Evolutionary conservation across 53 echinoderm and acorn worm genomes (phyloP).

Genomic region (Pentamera pediparva): DNA sequence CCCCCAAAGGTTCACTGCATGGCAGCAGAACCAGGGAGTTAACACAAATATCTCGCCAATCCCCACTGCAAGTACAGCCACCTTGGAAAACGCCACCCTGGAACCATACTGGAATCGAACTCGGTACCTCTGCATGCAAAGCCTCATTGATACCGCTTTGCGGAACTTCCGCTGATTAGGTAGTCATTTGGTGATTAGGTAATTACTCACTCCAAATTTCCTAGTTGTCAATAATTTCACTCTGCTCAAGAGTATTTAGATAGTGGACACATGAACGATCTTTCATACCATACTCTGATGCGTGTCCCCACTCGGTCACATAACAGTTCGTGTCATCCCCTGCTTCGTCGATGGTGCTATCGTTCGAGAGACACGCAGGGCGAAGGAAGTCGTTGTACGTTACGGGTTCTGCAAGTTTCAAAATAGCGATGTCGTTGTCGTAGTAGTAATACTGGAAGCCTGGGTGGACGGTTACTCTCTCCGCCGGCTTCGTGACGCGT

Average conservation of each 20-base stretch:
- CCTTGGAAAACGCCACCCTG: background rate
- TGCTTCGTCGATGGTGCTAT: background rate
- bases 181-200: background rate
- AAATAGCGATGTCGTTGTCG: slow-evolving; percentile 42
- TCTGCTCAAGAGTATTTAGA: background rate
- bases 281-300: background rate
- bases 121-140: background rate
- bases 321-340: slow-evolving; percentile 31
- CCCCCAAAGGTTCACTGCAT: background rate
- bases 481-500: slow-evolving; percentile 2
- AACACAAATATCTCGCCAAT: background rate
- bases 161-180: background rate
- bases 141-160: background rate
- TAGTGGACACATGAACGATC: background rate
- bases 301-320: slow-evolving; percentile 40
- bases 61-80: background rate
- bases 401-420: slow-evolving; percentile 40
- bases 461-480: slow-evolving; percentile 32
- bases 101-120: background rate
- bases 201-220: no score
- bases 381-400: slow-evolving; percentile 9
- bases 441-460: background rate
- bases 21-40: background rate
- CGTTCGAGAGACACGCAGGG: slow-evolving; percentile 28
- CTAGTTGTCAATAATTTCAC: background rate